phyloP scores from a whole-genome alignment of 2,113 vertebrate species.

The Nibea coibor region DNA sequence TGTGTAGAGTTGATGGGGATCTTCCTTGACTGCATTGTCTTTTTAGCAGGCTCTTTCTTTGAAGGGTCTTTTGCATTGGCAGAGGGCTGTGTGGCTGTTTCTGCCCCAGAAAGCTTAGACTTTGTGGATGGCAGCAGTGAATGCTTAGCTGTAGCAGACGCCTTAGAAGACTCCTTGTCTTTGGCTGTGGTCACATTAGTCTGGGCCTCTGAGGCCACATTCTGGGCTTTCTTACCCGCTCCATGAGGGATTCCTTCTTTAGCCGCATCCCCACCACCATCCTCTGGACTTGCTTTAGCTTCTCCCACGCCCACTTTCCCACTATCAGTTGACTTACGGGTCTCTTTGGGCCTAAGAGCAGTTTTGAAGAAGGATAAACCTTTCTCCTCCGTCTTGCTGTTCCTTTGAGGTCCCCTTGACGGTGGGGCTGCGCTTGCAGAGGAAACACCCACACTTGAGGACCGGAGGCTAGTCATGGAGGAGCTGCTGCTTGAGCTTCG shows the following conservation, averaged over 20 bases:
- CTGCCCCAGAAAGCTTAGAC: constrained; percentile 89
- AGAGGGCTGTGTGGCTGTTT: constrained; percentile 79
- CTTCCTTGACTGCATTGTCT: constrained; percentile 86
- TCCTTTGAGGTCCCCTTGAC: constrained; percentile 82
- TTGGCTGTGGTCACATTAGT: constrained; percentile 75
- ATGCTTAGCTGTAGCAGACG: constrained; percentile 85
- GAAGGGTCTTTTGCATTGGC: constrained; percentile 82
- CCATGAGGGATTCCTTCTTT: constrained; percentile 61
- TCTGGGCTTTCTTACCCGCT: constrained; percentile 77
- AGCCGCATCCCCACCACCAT: constrained; percentile 61
- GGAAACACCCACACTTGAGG: constrained; percentile 80
- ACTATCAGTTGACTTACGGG: constrained; percentile 88
- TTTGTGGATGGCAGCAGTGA: constrained; percentile 88
- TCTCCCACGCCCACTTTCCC: constrained; percentile 82
- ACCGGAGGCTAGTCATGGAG: constrained; percentile 93
- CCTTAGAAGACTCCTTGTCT: constrained; percentile 86
- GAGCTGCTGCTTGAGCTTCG: constrained; percentile 90
- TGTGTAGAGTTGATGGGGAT: constrained; percentile 91
- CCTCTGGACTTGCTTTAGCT: constrained; percentile 75
- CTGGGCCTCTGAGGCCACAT: constrained; percentile 71
- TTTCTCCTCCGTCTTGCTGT: constrained; percentile 96
- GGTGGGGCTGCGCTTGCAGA: constrained; percentile 30
- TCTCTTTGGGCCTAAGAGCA: constrained; percentile 94
- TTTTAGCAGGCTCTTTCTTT: constrained; percentile 85
- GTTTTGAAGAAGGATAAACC: constrained; percentile 96